Evolutionary conservation across 1,140 invertebrate species (phyloP), one percentile per base, ranked within the genome.

Genomic region (Drosophila lacteicornis): DNA sequence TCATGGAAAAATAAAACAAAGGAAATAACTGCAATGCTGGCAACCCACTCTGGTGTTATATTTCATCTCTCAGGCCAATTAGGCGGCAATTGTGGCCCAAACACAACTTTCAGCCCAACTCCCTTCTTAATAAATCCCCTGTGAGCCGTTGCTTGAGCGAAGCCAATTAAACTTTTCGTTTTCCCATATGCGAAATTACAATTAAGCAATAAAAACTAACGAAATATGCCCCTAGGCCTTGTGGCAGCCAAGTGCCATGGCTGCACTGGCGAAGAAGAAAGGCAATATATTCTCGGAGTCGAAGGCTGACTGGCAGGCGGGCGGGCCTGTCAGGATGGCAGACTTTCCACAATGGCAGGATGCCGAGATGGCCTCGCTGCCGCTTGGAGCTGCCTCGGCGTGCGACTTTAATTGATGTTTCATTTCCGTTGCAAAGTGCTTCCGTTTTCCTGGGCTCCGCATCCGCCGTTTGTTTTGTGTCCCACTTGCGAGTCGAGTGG

Each of bases 351-450:
- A 33, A 47, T 51, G 57, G 70, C 55, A 66, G 50, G 11, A 42
- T 59, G 40, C 53, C 19, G 12, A 15, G 36, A 43, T 42, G 33
- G 5, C 27, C 6, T 30, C 43, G 42, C 22, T 25, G 22, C 22
- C 22, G 22, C 49, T 36, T 27, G 58, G 53, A 47, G 25, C 58
- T 43, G 47, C 55, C 55, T 50, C 63, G 47, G 59, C 62, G 80
- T 85, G 82, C 80, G 63, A 91, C 73, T 91, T 91, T 91, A 91
- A 91, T 91, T 91, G 90, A 91, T 91, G 88, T 90, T 91, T 91
- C 90, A 91, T 91, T 91, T 91, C 88, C 88, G 90, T 79, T 73
- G 79, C 88, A 90, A 91, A 91, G 88, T 91, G 83, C 80, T 91
- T 91, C 88, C 88, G 90, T 57, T 78, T 90, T 80, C 87, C 85